Base-by-base conservation (phyloP, 2,888 invertebrate species). In the Harpalus rubripes region DNA sequence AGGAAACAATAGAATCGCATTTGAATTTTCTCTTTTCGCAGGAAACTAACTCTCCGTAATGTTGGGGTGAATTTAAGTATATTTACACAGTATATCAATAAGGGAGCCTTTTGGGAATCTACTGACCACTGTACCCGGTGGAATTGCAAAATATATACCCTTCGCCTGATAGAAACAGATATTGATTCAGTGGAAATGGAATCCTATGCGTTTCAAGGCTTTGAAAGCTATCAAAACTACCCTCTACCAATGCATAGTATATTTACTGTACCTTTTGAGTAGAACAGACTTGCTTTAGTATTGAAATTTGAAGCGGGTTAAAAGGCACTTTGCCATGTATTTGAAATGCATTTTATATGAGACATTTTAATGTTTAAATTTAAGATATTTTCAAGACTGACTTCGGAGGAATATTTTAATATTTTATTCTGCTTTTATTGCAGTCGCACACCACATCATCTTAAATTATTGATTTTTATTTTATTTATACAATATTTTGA, bases 61-160 rank as follows among this genome's bases (percentile, higher is more conserved):
- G 68, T 58, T 81, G 86, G 87, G 87, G 88, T 85, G 87, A 88
- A 88, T 88, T 88, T 89, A 89, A 88, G 87, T 88, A 87, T 91
- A 90, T 91, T 91, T 91, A 91, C 90, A 90, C 91, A 91, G 91
- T 91, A 91, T 91, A 91, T 90, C 90, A 91, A 91, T 91, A 91
- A 91, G 91, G 90, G 90, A 88, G 89, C 88, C 87, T 84, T 87
- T 79, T 88, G 88, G 88, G 88, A 89, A 88, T 88, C 88, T 89
- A 89, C 90, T 90, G 90, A 90, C 90, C 91, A 89, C 88, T 86
- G 87, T 87, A 88, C 90, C 90, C 90, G 85, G 86, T 88, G 89
- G 90, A 90, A 90, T 90, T 90, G 90, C 90, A 89, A 90, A 91
- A 90, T 90, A 89, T 89, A 90, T 89, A 89, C 88, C 88, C 88